phyloP scores from a whole-genome alignment of 2,113 vertebrate species.

The Oryzias woworae region DNA sequence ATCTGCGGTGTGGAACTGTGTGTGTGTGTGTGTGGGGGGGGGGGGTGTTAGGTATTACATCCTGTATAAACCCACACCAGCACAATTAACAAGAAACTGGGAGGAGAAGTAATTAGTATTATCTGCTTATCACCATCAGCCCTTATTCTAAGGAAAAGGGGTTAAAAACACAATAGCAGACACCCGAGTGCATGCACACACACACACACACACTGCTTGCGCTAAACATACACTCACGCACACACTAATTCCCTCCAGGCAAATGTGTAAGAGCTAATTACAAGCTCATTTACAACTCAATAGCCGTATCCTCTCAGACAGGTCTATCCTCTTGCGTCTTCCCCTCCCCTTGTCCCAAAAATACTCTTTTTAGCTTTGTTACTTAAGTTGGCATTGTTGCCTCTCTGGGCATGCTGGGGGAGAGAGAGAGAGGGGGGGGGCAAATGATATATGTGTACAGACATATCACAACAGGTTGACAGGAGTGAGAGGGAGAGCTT shows the following conservation, averaged over 20 bases:
- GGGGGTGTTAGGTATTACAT: constrained; percentile 54
- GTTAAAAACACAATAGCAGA: constrained; percentile 61
- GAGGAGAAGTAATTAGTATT: constrained; percentile 84
- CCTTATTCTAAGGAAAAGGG: constrained; percentile 72
- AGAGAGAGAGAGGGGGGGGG: constrained; percentile 21
- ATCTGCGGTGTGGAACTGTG: background rate
- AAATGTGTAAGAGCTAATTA: constrained; percentile 78
- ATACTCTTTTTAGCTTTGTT: constrained; percentile 39
- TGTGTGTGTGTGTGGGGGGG: constrained; percentile 26
- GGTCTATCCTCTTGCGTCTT: constrained; percentile 41
- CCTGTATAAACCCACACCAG: constrained; percentile 74
- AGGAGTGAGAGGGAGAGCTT: constrained; percentile 2
- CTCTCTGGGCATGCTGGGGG: constrained; percentile 23
- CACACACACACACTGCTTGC: constrained; percentile 66
- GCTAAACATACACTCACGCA: constrained; percentile 15
- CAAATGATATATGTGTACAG: constrained; percentile 25
- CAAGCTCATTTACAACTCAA: constrained; percentile 79
- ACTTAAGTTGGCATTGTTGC: constrained; percentile 35
- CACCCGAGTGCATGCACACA: constrained; percentile 17
- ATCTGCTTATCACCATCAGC: constrained; percentile 77
- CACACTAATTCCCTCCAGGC: constrained; percentile 71
- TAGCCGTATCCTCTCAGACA: constrained; percentile 67
- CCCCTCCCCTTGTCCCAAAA: constrained; percentile 17
- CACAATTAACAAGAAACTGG: constrained; percentile 81
- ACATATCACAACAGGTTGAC: background rate